These are phyloP conservation scores for Xiphorhynchus erythropygius DNA, from an alignment of 2,797 vertebrate species.

Conservation along the genomic window DNA sequence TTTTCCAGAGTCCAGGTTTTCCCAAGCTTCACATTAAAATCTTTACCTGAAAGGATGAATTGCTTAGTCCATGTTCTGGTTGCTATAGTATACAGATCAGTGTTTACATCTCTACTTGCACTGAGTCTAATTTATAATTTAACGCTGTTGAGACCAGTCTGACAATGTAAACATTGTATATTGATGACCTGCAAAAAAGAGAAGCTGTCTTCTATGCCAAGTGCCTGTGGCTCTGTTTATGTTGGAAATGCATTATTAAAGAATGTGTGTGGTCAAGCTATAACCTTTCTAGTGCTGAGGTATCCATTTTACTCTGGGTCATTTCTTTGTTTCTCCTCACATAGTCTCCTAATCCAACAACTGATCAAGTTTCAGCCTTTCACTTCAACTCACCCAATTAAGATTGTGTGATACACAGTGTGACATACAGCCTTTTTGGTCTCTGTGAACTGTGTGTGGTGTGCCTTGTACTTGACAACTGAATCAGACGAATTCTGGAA, in stretches of 20 bases:
- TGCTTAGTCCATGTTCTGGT: not conserved
- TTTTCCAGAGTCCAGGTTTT: slow-evolving; percentile 59
- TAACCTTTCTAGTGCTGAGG: slow-evolving; percentile 26
- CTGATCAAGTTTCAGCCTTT: slow-evolving; percentile 59
- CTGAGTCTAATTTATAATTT: slow-evolving; percentile 61
- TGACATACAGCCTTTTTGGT: not conserved
- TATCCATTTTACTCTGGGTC: slow-evolving; percentile 38
- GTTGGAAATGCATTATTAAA: slow-evolving; percentile 66
- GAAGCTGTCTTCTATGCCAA: slow-evolving; percentile 59
- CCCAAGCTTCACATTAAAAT: slow-evolving; percentile 53
- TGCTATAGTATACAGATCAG: slow-evolving; percentile 19
- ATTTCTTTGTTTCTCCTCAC: slow-evolving; percentile 64
- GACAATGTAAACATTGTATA: slow-evolving; percentile 64
- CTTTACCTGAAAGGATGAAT: slow-evolving; percentile 48
- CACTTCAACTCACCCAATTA: slow-evolving; percentile 20
- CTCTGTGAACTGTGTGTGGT: not conserved
- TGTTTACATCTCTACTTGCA: slow-evolving; percentile 51
- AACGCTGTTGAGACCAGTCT: slow-evolving; percentile 54
- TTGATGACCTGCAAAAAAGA: slow-evolving; percentile 68
- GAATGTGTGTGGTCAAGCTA: slow-evolving; percentile 67
- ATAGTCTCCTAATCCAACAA: slow-evolving; percentile 44
- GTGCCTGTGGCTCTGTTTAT: slow-evolving; percentile 65
- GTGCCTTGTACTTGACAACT: not conserved
- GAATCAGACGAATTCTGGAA: slow-evolving; percentile 5
- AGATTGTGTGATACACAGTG: not conserved